These are phyloP conservation scores for Catonia carolina DNA, from an alignment of 2,888 invertebrate species.

Conservation along the genomic window DNA sequence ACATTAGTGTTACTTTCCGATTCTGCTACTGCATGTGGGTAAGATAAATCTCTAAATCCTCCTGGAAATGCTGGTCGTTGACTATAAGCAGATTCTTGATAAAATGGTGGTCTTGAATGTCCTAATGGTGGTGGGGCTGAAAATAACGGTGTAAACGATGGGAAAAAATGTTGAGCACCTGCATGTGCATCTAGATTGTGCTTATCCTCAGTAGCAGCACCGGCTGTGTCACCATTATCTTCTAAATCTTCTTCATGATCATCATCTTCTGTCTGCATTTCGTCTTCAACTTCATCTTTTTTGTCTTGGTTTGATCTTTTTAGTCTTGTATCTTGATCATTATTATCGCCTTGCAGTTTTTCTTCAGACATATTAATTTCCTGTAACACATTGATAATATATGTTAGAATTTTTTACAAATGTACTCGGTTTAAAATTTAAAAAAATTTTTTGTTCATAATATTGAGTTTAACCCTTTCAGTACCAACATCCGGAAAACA, in stretches of 20 bases:
- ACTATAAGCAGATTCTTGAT: slow-evolving; percentile 55
- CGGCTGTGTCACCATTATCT: slow-evolving; percentile 20
- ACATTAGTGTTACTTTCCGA: slow-evolving; percentile 40
- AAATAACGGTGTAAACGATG: slow-evolving; percentile 64
- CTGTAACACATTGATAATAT: no score
- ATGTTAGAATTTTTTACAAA: no score
- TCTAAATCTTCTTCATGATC: slow-evolving; percentile 3
- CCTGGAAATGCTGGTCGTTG: slow-evolving; percentile 51
- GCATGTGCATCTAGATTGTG: slow-evolving; percentile 22
- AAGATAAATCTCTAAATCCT: slow-evolving; percentile 37
- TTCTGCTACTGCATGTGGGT: slow-evolving; percentile 22
- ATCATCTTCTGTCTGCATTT: no score
- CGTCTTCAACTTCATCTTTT: no score
- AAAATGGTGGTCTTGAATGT: slow-evolving; percentile 53
- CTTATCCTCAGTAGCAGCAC: not conserved
- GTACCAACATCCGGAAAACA: no score
- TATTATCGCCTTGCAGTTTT: no score
- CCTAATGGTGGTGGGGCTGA: slow-evolving; percentile 55
- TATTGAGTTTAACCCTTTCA: no score
- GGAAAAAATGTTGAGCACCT: slow-evolving; percentile 53
- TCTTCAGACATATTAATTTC: no score
- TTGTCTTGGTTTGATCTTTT: no score
- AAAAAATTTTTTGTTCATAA: no score
- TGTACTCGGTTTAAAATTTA: no score
- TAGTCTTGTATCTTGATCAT: no score